Base-by-base conservation (phyloP, 2,113 vertebrate genomes). In the Chamaea fasciata region DNA sequence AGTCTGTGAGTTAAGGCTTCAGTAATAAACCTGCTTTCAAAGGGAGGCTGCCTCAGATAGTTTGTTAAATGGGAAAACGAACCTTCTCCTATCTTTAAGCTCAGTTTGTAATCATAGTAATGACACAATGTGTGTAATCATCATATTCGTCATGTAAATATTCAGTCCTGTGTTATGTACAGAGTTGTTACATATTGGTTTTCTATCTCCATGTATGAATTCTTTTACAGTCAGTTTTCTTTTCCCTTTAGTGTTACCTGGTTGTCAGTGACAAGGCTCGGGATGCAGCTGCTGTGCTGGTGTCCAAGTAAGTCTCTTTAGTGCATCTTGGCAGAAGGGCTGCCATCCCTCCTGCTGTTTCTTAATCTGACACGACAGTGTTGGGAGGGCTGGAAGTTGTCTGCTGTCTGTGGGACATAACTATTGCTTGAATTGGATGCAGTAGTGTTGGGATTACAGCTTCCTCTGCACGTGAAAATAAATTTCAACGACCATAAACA, bases 291-390 rank as follows among this genome's bases (percentile, higher is more conserved):
- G 98, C 99, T 23, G 98, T 99, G 11, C 98, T 99, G 15, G 97
- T 99, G 75, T 99, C 99, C 96, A 99, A 98, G 99, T 99, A 98
- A 99, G 99, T 98, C 85, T 62, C 52, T 91, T 35, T 55, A 81
- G 39, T 91, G 55, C 70, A 78, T 74, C 55, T 42, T 65, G 65
- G 14, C 49, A 83, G 79, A 74, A 88, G 53, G 12, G 15, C 24
- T 88, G n/a, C 42, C 7, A 0, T 50, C 73, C 86, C 46, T 83
- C 10, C 56, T 94, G 64, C 49, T 35, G 5, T 31, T 74, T 70
- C 55, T 74, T 12, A 33, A 13, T 26, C 39, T 90, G 50, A 17
- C 28, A 3, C 16, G 47, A 8, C 8, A 37, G 35, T 0, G 0
- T 18, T 77, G 59, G 63, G 35, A 77, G 50, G 35, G 46, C 52